Percentiles rank a stretch among this genome's conserved stretches.
Evolutionary conservation across 1,140 invertebrate genomes (phyloP).

Genomic region (Oscheius sp.): DNA sequence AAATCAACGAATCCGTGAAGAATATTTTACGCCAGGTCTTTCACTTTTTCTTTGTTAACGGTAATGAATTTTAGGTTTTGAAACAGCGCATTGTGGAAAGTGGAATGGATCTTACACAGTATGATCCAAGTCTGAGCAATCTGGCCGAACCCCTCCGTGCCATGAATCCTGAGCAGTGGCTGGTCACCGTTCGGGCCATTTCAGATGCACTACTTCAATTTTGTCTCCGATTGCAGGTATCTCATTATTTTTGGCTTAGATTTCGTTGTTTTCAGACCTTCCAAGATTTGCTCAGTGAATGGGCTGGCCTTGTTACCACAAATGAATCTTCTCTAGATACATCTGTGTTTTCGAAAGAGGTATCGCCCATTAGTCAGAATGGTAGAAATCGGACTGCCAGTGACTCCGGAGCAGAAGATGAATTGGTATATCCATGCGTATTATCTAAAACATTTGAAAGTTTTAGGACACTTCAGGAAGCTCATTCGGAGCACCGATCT

Average conservation of each 20-base stretch:
- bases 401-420: slow-evolving; percentile 1
- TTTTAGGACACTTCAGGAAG: too few species aligned
- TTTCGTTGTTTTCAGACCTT: slow-evolving; percentile 40
- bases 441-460: too few species aligned
- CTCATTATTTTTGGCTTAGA: slow-evolving; percentile 31
- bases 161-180: slow-evolving; percentile 75
- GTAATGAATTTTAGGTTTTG: too few species aligned
- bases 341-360: too few species aligned
- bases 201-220: slow-evolving; percentile 72
- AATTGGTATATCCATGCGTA: too few species aligned
- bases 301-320: not conserved
- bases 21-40: slow-evolving; percentile 56
- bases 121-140: slow-evolving; percentile 63
- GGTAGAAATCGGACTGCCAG: not conserved
- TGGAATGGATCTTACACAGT: slow-evolving; percentile 44
- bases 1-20: slow-evolving; percentile 56
- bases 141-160: slow-evolving; percentile 70
- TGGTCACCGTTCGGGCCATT: slow-evolving; percentile 74
- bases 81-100: slow-evolving; percentile 49
- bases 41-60: too few species aligned
- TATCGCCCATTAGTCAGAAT: not conserved
- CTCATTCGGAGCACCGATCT: too few species aligned
- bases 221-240: slow-evolving; percentile 69
- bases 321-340: too few species aligned
- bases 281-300: slow-evolving; percentile 45